phyloP scores from a whole-genome alignment of 2,888 invertebrate genomes.

The Galerucella calmariensis region DNA sequence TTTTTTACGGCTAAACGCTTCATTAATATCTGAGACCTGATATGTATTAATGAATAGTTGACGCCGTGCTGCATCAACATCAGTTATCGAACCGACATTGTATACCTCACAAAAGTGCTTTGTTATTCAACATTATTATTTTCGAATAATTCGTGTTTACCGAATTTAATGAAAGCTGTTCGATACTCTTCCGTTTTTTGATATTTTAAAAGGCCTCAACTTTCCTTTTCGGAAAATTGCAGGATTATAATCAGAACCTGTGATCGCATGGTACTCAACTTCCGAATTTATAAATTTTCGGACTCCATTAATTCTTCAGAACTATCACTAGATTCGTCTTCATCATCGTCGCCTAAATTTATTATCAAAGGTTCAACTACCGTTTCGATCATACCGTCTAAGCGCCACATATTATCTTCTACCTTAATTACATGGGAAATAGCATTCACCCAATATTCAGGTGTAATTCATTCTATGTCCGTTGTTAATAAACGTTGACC shows the following conservation, averaged over 20 bases:
- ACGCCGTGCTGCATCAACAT: slow-evolving; percentile 47
- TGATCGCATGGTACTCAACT: slow-evolving; percentile 19
- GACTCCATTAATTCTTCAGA: too few species aligned
- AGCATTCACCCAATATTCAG: too few species aligned
- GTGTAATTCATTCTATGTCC: too few species aligned
- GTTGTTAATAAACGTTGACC: too few species aligned
- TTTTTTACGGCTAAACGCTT: slow-evolving; percentile 28
- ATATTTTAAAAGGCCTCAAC: slow-evolving; percentile 38
- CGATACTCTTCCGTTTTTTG: slow-evolving; percentile 31
- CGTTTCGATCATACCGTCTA: too few species aligned
- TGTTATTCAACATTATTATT: neutral
- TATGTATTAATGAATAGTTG: slow-evolving; percentile 10
- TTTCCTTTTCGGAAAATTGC: slow-evolving; percentile 36
- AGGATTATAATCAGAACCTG: slow-evolving; percentile 20
- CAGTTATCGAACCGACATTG: slow-evolving; percentile 49
- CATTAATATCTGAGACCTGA: slow-evolving; percentile 40
- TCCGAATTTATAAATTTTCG: too few species aligned
- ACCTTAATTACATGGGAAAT: too few species aligned
- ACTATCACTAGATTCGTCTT: too few species aligned
- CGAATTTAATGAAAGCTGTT: slow-evolving; percentile 31
- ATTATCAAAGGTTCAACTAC: too few species aligned
- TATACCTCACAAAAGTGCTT: slow-evolving; percentile 4
- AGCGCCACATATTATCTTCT: too few species aligned
- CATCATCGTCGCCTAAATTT: too few species aligned
- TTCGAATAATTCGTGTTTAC: slow-evolving; percentile 32